Evolutionary conservation across 1,140 invertebrate species (phyloP), one percentile per base, ranked within the genome.

Genomic region (Bilobella aurantiaca): DNA sequence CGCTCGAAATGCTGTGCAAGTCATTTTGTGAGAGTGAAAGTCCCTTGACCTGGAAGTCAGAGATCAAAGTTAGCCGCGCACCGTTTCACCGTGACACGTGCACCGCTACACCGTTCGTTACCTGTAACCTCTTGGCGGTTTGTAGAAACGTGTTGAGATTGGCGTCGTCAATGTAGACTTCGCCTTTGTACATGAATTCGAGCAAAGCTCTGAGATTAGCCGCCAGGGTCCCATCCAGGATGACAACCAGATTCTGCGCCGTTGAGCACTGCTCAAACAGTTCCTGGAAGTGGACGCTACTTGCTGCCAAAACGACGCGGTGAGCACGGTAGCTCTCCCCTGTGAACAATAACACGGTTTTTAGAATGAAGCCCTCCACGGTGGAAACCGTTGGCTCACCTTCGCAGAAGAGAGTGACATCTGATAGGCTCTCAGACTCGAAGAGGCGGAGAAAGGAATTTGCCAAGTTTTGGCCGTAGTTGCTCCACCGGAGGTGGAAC

Each of bases 121-220:
- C 88, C 83, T 91, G 89, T 74, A 91, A 82, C 79, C 87, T 88
- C 79, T 93, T 90, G 30, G 90, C 91, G 58, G 90, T 90, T 79
- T 92, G 92, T 64, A 93, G 84, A 75, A 93, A 91, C 76, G 89
- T 90, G 74, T 87, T 88, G 63, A 93, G 83, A 66, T 87, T 87
- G 76, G 91, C 88, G 79, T 92, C 89, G 72, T 89, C 90, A 68
- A 92, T 89, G 77, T 92, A 89, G 67, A 93, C 90, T 78, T 92
- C 90, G 12, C 90, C 90, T 77, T 90, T 90, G 80, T 93, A 93
- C 90, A 93, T 93, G 78, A 93, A 93, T 78, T 93, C 89, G 62
- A 93, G 82, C 49, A 93, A 82, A 5, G 90, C 89, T 64, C 89
- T 86, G 87, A 93, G 91, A 77, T 93, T 91, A 73, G 87, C 84